Base-by-base conservation (phyloP, 2,888 invertebrate genomes). In the Lepidocyrtoides sp. region DNA sequence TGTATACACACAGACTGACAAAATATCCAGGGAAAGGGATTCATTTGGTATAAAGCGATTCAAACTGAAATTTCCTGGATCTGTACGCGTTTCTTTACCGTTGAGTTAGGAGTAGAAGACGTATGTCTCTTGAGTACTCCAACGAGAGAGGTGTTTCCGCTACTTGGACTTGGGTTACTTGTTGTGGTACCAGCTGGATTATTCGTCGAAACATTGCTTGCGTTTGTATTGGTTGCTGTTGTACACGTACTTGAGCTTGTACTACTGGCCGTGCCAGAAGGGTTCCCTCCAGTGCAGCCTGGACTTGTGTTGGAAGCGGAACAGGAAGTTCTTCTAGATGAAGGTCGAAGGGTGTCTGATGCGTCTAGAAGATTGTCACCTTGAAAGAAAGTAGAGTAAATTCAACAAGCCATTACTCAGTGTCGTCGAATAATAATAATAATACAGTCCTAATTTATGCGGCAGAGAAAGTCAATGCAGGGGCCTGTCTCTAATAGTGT, bases 11-110 rank as follows among this genome's bases (percentile, higher is more conserved):
- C 14, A 66, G 14, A 8, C 36, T 10, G 48, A 75, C 41, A 26
- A 14, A 51, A 17, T 4, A 63, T 63, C 26, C 63, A 26, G 48
- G 20, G 36, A 83, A 51, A 51, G 32, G 48, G 54, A 63, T 72
- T 66, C 44, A 72, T 84, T 84, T 66, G 48, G 84, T 26, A 51
- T 23, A 32, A 57, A 57, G 41, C 44, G 44, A 91, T 87, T 95
- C 94, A 96, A 96, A 98, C 98, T 92, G 98, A 98, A 96, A 98
- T 98, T 95, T 98, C 98, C 95, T 98, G 98, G 95, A 98, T 98
- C 96, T 98, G 98, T 94, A 98, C 98, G 95, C 98, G 96, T 95
- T 98, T 98, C 95, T 98, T 98, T 94, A 97, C 96, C 32, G 97
- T 96, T 51, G 93, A 93, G 57, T 92, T 93, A 14, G 93, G 92